phyloP scores from a whole-genome alignment of 2,797 vertebrate species.

The Aulostomus chinensis region DNA sequence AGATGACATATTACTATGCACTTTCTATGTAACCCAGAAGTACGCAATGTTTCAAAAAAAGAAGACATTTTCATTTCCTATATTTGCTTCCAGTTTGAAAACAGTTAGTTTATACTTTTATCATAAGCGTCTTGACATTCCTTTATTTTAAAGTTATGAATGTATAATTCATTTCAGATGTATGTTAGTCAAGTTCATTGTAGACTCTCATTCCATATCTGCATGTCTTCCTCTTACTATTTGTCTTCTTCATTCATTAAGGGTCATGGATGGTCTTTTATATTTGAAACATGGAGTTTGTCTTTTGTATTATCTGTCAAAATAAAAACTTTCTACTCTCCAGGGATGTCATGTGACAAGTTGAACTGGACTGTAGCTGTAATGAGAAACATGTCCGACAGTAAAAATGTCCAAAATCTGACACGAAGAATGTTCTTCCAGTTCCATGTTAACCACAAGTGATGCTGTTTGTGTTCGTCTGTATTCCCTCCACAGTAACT shows the following conservation, averaged over 20 bases:
- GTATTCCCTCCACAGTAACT: constrained; percentile 12
- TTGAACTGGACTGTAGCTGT: too few species aligned
- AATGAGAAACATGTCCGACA: too few species aligned
- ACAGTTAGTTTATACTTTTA: constrained; percentile 6
- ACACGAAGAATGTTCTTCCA: constrained; percentile 1
- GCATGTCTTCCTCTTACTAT: too few species aligned
- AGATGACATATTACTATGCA: constrained; percentile 23
- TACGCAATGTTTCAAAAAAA: constrained; percentile 14
- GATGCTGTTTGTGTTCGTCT: constrained; percentile 1
- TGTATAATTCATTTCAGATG: too few species aligned
- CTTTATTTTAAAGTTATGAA: too few species aligned
- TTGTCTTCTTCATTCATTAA: constrained; percentile 6
- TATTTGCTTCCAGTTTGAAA: constrained; percentile 2
- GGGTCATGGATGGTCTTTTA: constrained; percentile 18
- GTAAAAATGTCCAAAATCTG: background rate
- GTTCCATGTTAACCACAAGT: background rate
- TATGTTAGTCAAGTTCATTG: too few species aligned
- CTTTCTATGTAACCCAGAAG: constrained; percentile 28
- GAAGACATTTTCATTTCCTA: too few species aligned
- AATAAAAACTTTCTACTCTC: background rate
- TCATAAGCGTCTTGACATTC: background rate
- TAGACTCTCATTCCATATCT: too few species aligned
- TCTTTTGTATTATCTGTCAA: constrained; percentile 28
- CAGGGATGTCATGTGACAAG: background rate
- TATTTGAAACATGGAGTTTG: constrained; percentile 15